Percentiles rank a stretch among this genome's conserved stretches.
These are phyloP conservation scores for Betta splendens DNA, from an alignment of 2,797 vertebrate species.

Conservation along the genomic window DNA sequence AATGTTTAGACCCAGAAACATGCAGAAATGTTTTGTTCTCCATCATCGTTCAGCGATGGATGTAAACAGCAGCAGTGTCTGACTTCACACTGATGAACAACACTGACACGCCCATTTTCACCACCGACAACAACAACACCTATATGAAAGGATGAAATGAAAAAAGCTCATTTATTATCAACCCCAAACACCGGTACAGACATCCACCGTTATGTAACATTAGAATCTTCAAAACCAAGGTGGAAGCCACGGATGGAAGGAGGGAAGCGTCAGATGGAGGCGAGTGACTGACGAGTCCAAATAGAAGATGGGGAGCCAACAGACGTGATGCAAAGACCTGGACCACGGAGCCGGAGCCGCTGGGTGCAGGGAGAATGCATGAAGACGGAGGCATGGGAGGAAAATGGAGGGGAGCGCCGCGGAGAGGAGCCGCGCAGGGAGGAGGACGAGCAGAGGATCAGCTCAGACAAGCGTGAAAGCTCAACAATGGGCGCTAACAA, in stretches of 20 bases:
- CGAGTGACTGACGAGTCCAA: slow-evolving; percentile 18
- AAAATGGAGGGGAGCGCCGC: slow-evolving; percentile 56
- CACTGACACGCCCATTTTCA: slow-evolving; percentile 72
- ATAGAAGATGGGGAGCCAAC: no score
- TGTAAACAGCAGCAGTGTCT: not conserved
- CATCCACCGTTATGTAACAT: not conserved
- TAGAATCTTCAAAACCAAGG: not conserved
- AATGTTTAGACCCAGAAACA: not conserved
- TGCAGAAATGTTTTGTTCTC: not conserved
- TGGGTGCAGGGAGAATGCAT: not conserved
- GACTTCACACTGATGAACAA: slow-evolving; percentile 26
- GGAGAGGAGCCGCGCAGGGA: slow-evolving; percentile 49
- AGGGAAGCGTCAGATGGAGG: slow-evolving; percentile 20
- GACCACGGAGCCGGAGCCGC: slow-evolving; percentile 3
- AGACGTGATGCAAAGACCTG: no score
- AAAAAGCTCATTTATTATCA: not conserved
- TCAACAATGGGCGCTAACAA: slow-evolving; percentile 87
- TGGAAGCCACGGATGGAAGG: not conserved
- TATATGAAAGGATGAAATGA: slow-evolving; percentile 3
- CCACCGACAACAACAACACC: slow-evolving; percentile 44
- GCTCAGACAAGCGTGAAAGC: slow-evolving; percentile 84
- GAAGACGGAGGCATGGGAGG: slow-evolving; percentile 17
- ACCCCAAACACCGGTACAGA: not conserved
- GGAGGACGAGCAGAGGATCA: slow-evolving; percentile 47
- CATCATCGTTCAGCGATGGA: not conserved